Conservation (phyloP, 2,797 vertebrate species). For the Cossypha dichroa region DNA sequence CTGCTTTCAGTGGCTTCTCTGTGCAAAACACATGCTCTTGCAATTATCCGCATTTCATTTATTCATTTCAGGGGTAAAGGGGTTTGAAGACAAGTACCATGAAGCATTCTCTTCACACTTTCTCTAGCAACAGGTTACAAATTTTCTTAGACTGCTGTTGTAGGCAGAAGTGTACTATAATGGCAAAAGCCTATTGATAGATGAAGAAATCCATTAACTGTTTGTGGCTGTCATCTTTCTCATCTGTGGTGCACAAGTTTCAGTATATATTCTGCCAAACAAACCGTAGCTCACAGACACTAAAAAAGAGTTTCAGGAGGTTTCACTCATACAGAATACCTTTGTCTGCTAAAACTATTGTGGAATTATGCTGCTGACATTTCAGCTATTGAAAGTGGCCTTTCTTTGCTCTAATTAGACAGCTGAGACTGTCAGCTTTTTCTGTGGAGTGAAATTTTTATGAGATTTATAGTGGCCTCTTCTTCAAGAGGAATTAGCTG, state of each 20-base stretch:
- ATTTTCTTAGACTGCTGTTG: not conserved
- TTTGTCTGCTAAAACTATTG: constrained; percentile 24
- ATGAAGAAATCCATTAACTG: not conserved
- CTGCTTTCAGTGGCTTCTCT: not conserved
- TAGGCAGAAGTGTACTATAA: not conserved
- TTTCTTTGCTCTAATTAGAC: constrained; percentile 44
- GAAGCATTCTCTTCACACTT: not conserved
- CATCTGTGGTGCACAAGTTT: not conserved
- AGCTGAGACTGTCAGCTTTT: constrained; percentile 25
- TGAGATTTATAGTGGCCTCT: not conserved
- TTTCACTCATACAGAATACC: constrained; percentile 2
- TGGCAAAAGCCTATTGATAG: not conserved
- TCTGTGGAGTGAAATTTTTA: not conserved
- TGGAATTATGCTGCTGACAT: constrained; percentile 40
- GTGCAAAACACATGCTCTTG: constrained; percentile 15
- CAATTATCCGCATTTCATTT: constrained; percentile 38
- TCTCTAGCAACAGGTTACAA: not conserved
- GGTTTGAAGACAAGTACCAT: not conserved
- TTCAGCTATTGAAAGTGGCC: constrained; percentile 14
- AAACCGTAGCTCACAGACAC: not conserved
- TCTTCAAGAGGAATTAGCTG: constrained; percentile 4
- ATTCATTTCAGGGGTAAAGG: not conserved
- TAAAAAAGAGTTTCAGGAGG: not conserved
- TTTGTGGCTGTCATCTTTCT: not conserved
- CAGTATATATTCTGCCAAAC: not conserved